Percentiles rank a stretch among this genome's conserved stretches.
Evolutionary conservation across 1,140 invertebrate species (phyloP).

Genomic region (Tribolium castaneum): DNA sequence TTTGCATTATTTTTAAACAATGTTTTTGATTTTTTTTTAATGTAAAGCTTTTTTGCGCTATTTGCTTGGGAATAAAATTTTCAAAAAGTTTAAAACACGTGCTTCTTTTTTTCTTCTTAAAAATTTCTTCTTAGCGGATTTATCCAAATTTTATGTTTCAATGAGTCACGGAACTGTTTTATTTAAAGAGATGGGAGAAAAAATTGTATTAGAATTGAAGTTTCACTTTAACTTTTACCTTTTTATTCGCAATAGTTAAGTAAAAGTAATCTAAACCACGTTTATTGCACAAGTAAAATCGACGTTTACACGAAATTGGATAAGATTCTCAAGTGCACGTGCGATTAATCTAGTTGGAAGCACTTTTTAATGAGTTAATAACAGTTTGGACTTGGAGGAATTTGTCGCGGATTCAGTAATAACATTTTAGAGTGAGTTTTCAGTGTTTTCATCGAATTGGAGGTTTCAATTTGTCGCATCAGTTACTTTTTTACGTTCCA

Average conservation of each 20-base stretch:
- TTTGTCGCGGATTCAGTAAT: background rate
- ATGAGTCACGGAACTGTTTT: too few species aligned
- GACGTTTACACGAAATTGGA: conserved; percentile 12
- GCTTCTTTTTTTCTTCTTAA: too few species aligned
- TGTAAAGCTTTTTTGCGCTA: too few species aligned
- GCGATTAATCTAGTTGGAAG: conserved; percentile 12
- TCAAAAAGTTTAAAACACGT: too few species aligned
- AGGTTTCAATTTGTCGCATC: conserved; percentile 11
- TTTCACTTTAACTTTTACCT: background rate
- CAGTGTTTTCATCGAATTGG: background rate
- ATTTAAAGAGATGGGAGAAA: too few species aligned
- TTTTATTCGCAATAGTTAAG: background rate
- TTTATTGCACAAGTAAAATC: background rate
- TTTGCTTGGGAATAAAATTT: too few species aligned
- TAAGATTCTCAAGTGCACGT: background rate
- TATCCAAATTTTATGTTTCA: too few species aligned
- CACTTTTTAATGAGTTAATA: conserved; percentile 15
- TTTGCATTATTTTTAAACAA: too few species aligned
- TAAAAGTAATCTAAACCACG: background rate
- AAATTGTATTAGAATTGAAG: background rate
- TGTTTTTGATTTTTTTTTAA: too few species aligned
- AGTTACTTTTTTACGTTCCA: background rate
- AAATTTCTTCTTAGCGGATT: too few species aligned
- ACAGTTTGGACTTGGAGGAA: background rate
- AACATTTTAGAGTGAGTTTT: background rate